A percentile compares a stretch with the other conserved stretches of the same genome.
These are phyloP conservation scores for Lamprologus speciosus DNA, from an alignment of 2,113 vertebrate genomes.

Conservation along the genomic window DNA sequence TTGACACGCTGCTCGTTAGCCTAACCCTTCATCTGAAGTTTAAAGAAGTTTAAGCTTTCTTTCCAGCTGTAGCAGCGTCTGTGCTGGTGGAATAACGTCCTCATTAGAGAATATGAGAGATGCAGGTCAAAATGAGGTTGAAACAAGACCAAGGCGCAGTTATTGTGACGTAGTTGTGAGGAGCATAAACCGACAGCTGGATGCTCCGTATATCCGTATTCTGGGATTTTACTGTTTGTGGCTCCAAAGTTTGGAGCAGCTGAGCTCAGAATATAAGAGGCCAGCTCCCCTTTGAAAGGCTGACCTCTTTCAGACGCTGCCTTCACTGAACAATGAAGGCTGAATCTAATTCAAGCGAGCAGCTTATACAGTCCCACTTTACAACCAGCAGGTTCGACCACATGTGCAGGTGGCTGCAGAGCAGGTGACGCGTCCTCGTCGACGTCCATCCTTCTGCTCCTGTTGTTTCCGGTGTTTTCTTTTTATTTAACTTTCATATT, in stretches of 20 bases:
- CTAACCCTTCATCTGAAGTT: not conserved
- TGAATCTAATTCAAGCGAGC: not conserved
- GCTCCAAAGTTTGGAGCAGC: not conserved
- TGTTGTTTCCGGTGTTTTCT: not conserved
- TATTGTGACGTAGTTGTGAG: not conserved
- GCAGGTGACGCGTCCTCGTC: not conserved
- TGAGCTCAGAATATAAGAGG: not conserved
- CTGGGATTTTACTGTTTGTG: not conserved
- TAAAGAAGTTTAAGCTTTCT: not conserved
- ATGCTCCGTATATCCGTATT: fast-evolving
- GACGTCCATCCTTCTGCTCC: not conserved
- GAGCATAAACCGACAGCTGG: not conserved
- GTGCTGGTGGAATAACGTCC: not conserved
- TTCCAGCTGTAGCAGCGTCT: fast-evolving
- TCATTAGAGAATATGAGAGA: fast-evolving
- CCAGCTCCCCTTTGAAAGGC: not conserved
- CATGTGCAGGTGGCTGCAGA: not conserved
- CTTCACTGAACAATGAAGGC: not conserved
- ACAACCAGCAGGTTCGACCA: not conserved
- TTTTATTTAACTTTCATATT: not conserved
- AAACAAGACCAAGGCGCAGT: fast-evolving
- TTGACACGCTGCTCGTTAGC: fast-evolving
- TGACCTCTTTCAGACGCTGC: not conserved
- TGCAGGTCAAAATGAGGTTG: not conserved
- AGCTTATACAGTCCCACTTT: not conserved